These are phyloP conservation scores for Caenorhabditis virilis DNA, from an alignment of 2,888 invertebrate genomes.

Conservation along the genomic window DNA sequence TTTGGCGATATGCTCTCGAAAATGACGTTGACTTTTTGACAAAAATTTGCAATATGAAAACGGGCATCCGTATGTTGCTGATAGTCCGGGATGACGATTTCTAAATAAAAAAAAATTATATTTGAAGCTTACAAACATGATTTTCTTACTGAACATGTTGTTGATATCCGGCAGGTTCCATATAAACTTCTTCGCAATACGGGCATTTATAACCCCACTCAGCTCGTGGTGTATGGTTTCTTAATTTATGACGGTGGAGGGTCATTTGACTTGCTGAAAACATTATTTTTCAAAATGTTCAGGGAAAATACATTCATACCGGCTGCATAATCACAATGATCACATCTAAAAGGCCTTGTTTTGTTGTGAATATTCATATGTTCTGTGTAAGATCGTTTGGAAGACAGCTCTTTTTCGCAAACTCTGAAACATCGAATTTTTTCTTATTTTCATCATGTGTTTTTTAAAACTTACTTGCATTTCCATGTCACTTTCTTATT, in stretches of 20 bases:
- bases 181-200: slow-evolving; percentile 60
- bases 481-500: slow-evolving; percentile 3
- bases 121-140: too few species aligned
- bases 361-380: slow-evolving; percentile 64
- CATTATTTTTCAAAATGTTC: too few species aligned
- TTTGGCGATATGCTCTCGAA: slow-evolving; percentile 60
- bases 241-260: slow-evolving; percentile 62
- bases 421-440: slow-evolving; percentile 24
- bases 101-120: slow-evolving; percentile 51
- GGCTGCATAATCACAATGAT: slow-evolving; percentile 66
- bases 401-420: slow-evolving; percentile 63
- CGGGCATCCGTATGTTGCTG: slow-evolving; percentile 67
- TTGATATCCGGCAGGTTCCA: slow-evolving; percentile 68
- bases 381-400: slow-evolving; percentile 66
- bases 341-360: slow-evolving; percentile 61
- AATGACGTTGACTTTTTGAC: slow-evolving; percentile 62
- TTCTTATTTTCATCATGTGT: too few species aligned
- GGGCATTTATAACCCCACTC: slow-evolving; percentile 68
- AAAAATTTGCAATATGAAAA: slow-evolving; percentile 55
- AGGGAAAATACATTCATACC: too few species aligned
- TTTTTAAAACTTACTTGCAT: slow-evolving; percentile 10
- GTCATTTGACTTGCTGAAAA: slow-evolving; percentile 69
- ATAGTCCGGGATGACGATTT: slow-evolving; percentile 55
- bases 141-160: slow-evolving; percentile 67
- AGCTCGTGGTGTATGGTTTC: slow-evolving; percentile 60